Base-by-base conservation (phyloP, 1,140 invertebrate species). In the Drosophila ohnishii region DNA sequence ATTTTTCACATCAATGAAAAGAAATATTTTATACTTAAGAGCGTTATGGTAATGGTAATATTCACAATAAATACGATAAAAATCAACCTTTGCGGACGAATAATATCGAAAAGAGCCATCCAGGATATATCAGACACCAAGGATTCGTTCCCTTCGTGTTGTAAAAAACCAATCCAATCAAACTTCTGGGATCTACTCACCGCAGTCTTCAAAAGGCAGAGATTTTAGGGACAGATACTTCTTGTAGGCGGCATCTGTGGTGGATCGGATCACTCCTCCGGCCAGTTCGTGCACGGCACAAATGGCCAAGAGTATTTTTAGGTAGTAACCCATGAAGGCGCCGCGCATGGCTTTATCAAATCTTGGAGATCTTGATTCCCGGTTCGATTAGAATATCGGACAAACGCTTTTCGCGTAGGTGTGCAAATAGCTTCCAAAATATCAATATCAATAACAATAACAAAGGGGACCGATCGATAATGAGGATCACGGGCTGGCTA, bases 131-230 rank as follows among this genome's bases (percentile, higher is more conserved):
- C 3, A 6, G 9, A 5, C 0, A 14, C 4, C 16, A 35, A 14
- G 1, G 4, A 22, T 14, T 53, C 5, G 7, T 53, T 19, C 1
- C 16, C 16, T 13, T 35, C 32, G 32, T 35, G 16, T 5, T 8
- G 11, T 19, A 2, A 10, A 30, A 30, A 22, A n/a, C 39, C 28
- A 28, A 40, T 16, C 16, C 13, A 37, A 25, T 14, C 0, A 4
- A 22, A 22, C 8, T 60, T 25, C 7, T 40, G 8, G 2, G 14
- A 8, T 30, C n/a, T 56, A 88, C 84, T 88, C 42, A 88, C 84
- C 84, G 63, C 84, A 88, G 44, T 88, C 84, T 62, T 88, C 84
- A 10, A 88, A 88, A 3, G 84, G 73, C 28, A 88, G 35, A n/a
- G 83, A 88, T 35, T 48, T 70, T 8, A 88, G 16, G 25, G 80